Evolutionary conservation across 2,888 invertebrate species (phyloP).

Genomic region (Epinotia nisella): DNA sequence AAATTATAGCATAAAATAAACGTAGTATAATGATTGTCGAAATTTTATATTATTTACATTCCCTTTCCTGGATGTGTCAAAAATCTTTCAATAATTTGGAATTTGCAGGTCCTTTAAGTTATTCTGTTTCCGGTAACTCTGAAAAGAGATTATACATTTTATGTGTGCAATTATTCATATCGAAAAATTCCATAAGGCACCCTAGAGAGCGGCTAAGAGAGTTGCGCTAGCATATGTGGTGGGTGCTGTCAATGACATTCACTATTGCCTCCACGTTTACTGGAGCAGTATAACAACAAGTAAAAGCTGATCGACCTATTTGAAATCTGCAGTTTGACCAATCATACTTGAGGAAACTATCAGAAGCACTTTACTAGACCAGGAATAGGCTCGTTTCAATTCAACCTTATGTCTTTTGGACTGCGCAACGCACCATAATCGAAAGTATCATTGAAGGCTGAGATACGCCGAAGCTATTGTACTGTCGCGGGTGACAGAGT

Average conservation of each 20-base stretch:
- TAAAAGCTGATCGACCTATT: too few relatives aligned
- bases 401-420: neutral
- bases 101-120: constrained; percentile 55
- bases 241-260: neutral
- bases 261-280: too few relatives aligned
- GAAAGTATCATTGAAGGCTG: too few relatives aligned
- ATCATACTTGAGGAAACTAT: neutral
- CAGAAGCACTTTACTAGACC: neutral
- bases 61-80: constrained; percentile 11
- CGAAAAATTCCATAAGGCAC: neutral
- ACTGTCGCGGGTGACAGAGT: too few relatives aligned
- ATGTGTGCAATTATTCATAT: too few relatives aligned
- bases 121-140: constrained; percentile 64
- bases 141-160: constrained; percentile 48
- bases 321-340: too few relatives aligned
- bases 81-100: constrained; percentile 46
- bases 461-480: too few relatives aligned
- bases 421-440: too few relatives aligned
- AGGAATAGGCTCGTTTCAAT: neutral
- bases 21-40: constrained; percentile 80
- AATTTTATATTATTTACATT: constrained; percentile 63
- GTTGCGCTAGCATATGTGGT: neutral
- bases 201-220: neutral
- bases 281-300: too few relatives aligned
- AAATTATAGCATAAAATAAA: constrained; percentile 75